phyloP scores from a whole-genome alignment of 1,140 invertebrate genomes.

The Cryptotermes secundus region DNA sequence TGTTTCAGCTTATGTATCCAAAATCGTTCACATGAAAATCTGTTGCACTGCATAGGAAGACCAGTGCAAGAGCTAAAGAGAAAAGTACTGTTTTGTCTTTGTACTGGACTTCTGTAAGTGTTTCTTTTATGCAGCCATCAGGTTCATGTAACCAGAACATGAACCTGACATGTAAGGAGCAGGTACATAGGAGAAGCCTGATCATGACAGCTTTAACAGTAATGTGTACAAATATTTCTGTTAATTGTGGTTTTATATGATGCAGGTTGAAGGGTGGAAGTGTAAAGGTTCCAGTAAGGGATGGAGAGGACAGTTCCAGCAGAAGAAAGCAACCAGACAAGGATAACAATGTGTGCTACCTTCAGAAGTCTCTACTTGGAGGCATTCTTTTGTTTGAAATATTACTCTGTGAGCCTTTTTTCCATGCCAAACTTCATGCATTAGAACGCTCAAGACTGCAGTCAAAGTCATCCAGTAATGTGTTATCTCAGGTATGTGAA shows the following conservation, averaged over 20 bases:
- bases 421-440: slow-evolving; percentile 69
- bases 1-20: too few relatives aligned
- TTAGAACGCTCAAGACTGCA: slow-evolving; percentile 67
- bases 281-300: slow-evolving; percentile 35
- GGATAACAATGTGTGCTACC: slow-evolving; percentile 51
- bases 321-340: slow-evolving; percentile 21
- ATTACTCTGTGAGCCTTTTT: slow-evolving; percentile 71
- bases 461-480: slow-evolving; percentile 52
- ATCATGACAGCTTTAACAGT: too few relatives aligned
- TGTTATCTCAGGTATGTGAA: slow-evolving; percentile 55
- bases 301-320: background rate
- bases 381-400: slow-evolving; percentile 71
- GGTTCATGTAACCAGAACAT: too few relatives aligned
- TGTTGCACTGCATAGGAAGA: too few relatives aligned
- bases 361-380: slow-evolving; percentile 69
- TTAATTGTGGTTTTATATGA: background rate
- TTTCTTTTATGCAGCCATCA: too few relatives aligned
- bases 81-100: too few relatives aligned
- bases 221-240: too few relatives aligned
- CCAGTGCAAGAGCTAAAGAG: too few relatives aligned
- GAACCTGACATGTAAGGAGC: too few relatives aligned
- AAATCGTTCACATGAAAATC: too few relatives aligned
- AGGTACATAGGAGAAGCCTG: too few relatives aligned
- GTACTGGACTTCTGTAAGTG: too few relatives aligned
- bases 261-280: slow-evolving; percentile 9